Conservation (phyloP, 2,797 vertebrate species). For the Chanos chanos region DNA sequence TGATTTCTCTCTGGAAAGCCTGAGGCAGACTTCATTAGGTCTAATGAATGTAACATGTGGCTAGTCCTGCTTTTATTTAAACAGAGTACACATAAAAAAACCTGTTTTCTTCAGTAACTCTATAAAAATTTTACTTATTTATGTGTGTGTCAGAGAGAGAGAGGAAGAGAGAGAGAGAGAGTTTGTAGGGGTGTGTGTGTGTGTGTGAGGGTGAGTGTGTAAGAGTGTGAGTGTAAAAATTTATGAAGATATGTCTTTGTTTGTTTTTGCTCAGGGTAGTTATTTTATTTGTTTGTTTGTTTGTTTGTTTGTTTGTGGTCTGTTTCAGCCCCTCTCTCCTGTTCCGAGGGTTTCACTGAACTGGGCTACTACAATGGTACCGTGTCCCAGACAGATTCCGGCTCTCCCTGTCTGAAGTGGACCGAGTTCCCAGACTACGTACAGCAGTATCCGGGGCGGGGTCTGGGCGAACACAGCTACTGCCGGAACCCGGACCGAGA, state of each 20-base stretch:
- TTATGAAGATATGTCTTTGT: constrained; percentile 5
- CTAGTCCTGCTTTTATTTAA: too few species aligned
- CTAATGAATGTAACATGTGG: too few species aligned
- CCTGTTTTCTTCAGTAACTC: neutral
- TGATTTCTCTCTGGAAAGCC: too few species aligned
- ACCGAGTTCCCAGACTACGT: constrained; percentile 88
- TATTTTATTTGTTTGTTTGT: neutral
- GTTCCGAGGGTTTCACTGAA: constrained; percentile 75
- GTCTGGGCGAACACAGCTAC: constrained; percentile 85
- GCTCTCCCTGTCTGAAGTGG: constrained; percentile 80
- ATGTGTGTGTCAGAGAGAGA: neutral
- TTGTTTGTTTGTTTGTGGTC: neutral
- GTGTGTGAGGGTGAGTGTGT: neutral
- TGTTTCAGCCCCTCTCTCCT: constrained; percentile 68
- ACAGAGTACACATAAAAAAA: too few species aligned
- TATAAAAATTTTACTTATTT: neutral
- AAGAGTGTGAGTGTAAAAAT: neutral
- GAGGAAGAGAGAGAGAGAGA: too few species aligned
- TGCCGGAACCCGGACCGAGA: constrained; percentile 88
- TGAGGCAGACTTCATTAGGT: too few species aligned
- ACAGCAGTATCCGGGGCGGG: constrained; percentile 84
- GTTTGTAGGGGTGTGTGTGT: constrained; percentile 10
- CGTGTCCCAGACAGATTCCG: constrained; percentile 79
- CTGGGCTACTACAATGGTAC: constrained; percentile 87
- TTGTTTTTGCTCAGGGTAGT: neutral